phyloP scores from a whole-genome alignment of 2,797 vertebrate species.

The Phylloscopus collybita region DNA sequence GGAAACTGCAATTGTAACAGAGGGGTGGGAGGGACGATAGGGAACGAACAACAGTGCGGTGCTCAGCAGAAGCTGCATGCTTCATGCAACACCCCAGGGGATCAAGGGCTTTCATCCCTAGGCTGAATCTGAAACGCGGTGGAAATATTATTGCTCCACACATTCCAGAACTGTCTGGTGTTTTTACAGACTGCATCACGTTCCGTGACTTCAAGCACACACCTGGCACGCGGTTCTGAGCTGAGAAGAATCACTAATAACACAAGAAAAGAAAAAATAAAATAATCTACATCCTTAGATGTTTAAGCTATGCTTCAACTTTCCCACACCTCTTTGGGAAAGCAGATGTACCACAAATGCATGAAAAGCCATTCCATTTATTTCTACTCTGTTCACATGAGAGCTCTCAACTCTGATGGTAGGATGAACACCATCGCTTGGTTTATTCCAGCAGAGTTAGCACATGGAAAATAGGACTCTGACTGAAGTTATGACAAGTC shows the following conservation, averaged over 20 bases:
- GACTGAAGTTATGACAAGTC: background rate
- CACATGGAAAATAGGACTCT: background rate
- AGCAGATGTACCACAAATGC: background rate
- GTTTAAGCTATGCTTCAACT: background rate
- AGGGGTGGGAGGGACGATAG: background rate
- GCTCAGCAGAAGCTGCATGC: fast-evolving
- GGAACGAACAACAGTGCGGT: background rate
- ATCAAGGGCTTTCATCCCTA: background rate
- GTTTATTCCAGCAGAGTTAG: background rate
- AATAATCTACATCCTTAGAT: background rate
- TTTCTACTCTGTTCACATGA: background rate
- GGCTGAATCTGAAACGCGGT: background rate
- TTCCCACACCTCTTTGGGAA: background rate
- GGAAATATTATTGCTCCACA: background rate
- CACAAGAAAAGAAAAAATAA: background rate
- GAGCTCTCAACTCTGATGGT: background rate
- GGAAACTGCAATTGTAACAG: background rate
- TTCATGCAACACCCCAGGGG: background rate
- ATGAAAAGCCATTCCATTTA: background rate
- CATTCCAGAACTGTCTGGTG: background rate
- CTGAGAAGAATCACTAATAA: background rate
- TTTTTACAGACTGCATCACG: background rate
- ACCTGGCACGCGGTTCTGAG: fast-evolving
- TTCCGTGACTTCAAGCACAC: background rate
- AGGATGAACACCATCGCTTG: background rate